Evolutionary conservation across 1,140 invertebrate genomes (phyloP).

Genomic region (Bactericera cockerelli): DNA sequence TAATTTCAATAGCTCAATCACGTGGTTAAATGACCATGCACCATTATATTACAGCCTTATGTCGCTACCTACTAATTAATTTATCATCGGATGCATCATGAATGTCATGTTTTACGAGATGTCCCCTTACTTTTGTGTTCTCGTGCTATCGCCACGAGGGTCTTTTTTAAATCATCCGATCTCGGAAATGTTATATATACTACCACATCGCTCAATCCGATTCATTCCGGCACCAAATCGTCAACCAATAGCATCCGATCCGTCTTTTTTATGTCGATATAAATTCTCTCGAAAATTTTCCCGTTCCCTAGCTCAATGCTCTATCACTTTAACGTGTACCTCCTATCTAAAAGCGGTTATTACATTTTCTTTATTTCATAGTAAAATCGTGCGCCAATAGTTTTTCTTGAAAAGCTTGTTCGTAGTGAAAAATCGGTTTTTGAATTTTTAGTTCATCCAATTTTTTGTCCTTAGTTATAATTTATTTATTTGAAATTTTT

Average conservation of each 20-base stretch:
- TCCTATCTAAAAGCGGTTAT: slow-evolving; percentile 5
- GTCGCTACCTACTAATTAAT: no score
- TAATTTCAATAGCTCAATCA: no score
- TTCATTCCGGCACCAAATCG: background rate
- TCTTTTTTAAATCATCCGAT: no score
- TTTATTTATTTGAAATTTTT: no score
- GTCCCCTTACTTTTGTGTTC: no score
- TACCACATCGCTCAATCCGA: no score
- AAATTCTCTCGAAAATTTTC: background rate
- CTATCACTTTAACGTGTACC: background rate
- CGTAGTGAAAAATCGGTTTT: background rate
- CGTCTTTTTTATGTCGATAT: background rate
- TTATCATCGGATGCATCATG: no score
- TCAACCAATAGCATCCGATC: background rate
- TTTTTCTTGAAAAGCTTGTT: background rate
- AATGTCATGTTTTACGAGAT: no score
- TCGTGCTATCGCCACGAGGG: no score
- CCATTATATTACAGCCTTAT: no score
- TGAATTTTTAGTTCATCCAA: background rate
- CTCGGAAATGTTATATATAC: no score
- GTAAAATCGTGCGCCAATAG: background rate
- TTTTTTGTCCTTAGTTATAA: background rate
- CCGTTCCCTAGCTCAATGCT: background rate
- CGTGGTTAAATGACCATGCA: no score
- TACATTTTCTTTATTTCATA: slow-evolving; percentile 1